Evolutionary conservation across 1,140 invertebrate genomes (phyloP).

Genomic region (Goniozus legneri): DNA sequence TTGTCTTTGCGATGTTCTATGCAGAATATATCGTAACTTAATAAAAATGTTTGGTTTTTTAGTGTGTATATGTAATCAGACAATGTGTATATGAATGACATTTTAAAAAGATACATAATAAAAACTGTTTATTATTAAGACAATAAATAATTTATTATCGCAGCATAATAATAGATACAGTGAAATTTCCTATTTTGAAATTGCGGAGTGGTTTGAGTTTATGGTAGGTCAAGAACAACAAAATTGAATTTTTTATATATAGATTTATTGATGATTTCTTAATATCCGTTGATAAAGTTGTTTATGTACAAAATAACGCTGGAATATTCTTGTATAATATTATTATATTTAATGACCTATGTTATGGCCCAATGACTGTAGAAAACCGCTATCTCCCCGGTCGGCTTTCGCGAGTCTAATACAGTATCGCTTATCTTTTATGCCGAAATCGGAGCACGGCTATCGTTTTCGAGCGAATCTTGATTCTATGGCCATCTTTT

Average conservation of each 20-base stretch:
- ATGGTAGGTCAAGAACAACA: neutral
- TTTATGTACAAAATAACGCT: conserved; percentile 51
- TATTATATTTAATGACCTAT: conserved; percentile 33
- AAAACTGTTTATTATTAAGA: too few relatives aligned
- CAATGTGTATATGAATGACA: too few relatives aligned
- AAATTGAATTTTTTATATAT: conserved; percentile 27
- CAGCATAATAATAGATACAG: too few relatives aligned
- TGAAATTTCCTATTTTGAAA: too few relatives aligned
- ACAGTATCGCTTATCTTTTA: conserved; percentile 9
- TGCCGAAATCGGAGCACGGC: conserved; percentile 18
- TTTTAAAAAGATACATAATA: too few relatives aligned
- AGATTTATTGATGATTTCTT: conserved; percentile 44
- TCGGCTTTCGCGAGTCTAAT: neutral
- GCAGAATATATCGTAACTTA: too few relatives aligned
- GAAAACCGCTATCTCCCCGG: conserved; percentile 10
- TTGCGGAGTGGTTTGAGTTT: too few relatives aligned
- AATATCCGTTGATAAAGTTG: conserved; percentile 47
- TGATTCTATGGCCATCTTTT: conserved; percentile 8
- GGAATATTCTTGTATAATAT: conserved; percentile 42
- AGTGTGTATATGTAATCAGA: too few relatives aligned
- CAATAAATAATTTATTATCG: too few relatives aligned
- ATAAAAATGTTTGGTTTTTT: too few relatives aligned
- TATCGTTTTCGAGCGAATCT: conserved; percentile 1
- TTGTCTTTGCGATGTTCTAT: too few relatives aligned
- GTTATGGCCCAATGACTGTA: conserved; percentile 26